Evolutionary conservation across 2,888 invertebrate genomes (phyloP), one percentile per base, ranked within the genome.

Genomic region (Andrena chrysosceles): DNA sequence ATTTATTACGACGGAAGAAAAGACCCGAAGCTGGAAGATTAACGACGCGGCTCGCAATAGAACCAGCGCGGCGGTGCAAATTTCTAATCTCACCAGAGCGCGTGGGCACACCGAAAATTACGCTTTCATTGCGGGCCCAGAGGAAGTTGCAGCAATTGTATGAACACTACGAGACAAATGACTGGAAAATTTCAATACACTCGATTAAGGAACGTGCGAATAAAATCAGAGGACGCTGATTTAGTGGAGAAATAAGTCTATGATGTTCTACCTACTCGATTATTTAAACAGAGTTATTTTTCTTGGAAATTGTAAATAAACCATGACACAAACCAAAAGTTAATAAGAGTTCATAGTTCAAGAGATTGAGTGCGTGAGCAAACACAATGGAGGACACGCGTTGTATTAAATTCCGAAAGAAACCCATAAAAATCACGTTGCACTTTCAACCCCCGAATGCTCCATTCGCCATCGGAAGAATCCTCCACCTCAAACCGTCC

Each of bases 1-100:
- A 82, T 80, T 82, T 82, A 82, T 80, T 48, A 62, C 67, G 76
- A 77, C 69, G 69, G 78, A 79, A 77, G 56, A 59, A 79, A 77
- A 29, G 68, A 35, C 56, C 29, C 63, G 33, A 64, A 56, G 33
- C 23, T 20, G 23, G 29, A 42, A 62, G 79, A 79, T 77, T 69
- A 77, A 79, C 79, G 78, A 56, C 54, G 52, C 23, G 60, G 2
- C 16, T 42, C 4, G 54, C 75, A 56, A 77, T 74, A 33, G 35
- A 60, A 49, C 59, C 56, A 23, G 13, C 48, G 33, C 29, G 2
- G 33, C n/a, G 5, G 59, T n/a, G 26, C 33, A 26, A 70, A 66
- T 70, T 52, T 64, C 49, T 64, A 60, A 63, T 42, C 48, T 42
- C 23, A 48, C 13, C 10, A 26, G 56, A 54, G 56, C 23, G 48